Evolutionary conservation across 2,113 vertebrate species (phyloP), one percentile per base, ranked within the genome.

Genomic region (Aspiorhynchus laticeps): DNA sequence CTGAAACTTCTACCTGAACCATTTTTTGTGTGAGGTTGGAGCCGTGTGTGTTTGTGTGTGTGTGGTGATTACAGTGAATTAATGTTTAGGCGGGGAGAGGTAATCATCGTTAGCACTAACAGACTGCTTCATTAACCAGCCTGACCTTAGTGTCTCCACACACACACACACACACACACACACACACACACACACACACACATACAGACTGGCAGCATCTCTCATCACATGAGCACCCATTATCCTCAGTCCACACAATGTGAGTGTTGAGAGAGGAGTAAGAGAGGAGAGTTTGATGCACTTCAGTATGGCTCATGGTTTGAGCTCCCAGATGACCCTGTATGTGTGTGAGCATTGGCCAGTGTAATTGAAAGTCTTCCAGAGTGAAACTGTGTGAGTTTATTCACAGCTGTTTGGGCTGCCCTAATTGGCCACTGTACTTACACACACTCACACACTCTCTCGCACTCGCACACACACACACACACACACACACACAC

Each of bases 81-180:
- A 36, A 53, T 87, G 82, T 74, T 53, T 15, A 73, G 36, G n/a
- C 51, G 12, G 73, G 75, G 9, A 63, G 80, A 88, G 83, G 84
- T 84, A 91, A 93, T 91, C 86, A 90, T 86, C 87, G 41, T 90
- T 86, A 89, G 89, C 88, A 75, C 56, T 51, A 89, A 90, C 88
- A 75, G 87, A 87, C 88, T 86, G 56, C 87, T 88, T 84, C 88
- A 91, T 85, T 88, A 90, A 83, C 85, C 87, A 91, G 77, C 56
- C 77, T 88, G 91, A 93, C 91, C 93, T 87, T 82, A 89, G 90
- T 73, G n/a, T 90, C 86, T 90, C 56, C 78, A 80, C 41, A 21
- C 17, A 83, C 28, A 69, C 4, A 67, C n/a, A 59, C 8, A 11
- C 53, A 11, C 51, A 24, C 83, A 75, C 36, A 56, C 67, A 76